Evolutionary conservation across 2,888 invertebrate species (phyloP).

Genomic region (Agrotis exclamationis): DNA sequence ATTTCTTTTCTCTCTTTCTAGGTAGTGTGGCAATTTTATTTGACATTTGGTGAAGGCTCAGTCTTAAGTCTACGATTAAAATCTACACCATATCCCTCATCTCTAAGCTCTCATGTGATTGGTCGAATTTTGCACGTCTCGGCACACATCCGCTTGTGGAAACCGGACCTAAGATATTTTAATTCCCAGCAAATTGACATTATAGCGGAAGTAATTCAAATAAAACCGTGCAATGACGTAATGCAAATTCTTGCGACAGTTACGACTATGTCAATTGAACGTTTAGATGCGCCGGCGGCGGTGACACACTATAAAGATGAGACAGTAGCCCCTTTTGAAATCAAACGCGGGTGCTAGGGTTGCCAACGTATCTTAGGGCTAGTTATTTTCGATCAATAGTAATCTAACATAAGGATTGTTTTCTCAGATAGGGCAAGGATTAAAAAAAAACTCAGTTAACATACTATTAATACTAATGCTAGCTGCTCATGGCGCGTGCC

Average conservation of each 20-base stretch:
- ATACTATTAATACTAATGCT: too few species aligned
- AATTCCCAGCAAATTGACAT: constrained; percentile 42
- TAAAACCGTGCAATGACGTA: constrained; percentile 56
- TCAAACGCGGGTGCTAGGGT: background rate
- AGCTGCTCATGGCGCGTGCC: too few species aligned
- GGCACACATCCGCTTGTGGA: background rate
- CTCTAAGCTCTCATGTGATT: background rate
- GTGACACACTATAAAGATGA: background rate
- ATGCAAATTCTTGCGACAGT: constrained; percentile 57
- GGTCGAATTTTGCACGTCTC: background rate
- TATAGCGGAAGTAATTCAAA: constrained; percentile 50
- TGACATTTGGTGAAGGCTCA: too few species aligned
- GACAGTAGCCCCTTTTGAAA: background rate
- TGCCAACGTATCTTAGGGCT: background rate
- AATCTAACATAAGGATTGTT: too few species aligned
- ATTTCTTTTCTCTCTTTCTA: too few species aligned
- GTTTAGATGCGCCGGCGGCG: constrained; percentile 45
- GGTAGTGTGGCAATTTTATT: too few species aligned
- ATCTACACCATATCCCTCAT: too few species aligned
- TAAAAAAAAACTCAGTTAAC: too few species aligned
- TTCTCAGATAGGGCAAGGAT: too few species aligned
- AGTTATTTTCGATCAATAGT: too few species aligned
- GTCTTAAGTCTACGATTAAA: too few species aligned
- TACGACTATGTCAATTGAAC: constrained; percentile 56
- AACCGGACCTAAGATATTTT: constrained; percentile 21